Conservation (phyloP, 2,797 vertebrate species). For the Harpagifer antarcticus region DNA sequence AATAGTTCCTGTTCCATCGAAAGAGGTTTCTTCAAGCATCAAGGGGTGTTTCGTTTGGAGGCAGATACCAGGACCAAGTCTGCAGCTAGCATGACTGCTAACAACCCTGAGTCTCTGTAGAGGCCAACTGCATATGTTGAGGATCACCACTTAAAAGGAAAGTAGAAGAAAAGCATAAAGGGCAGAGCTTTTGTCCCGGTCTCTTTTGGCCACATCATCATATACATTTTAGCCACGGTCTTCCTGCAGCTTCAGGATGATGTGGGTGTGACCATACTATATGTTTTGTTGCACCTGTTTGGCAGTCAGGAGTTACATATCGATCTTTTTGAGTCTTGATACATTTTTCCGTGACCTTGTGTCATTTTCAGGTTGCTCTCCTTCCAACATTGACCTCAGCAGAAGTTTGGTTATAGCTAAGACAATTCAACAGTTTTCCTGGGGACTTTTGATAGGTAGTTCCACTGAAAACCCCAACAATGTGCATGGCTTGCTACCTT, state of each 20-base stretch:
- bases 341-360: too few relatives aligned
- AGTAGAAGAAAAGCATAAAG: not conserved
- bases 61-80: slow-evolving; percentile 53
- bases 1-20: slow-evolving; percentile 80
- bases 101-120: not conserved
- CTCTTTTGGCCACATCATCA: too few relatives aligned
- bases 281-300: too few relatives aligned
- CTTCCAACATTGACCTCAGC: too few relatives aligned
- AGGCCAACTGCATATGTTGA: not conserved
- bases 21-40: slow-evolving; percentile 83
- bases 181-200: too few relatives aligned
- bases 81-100: slow-evolving; percentile 45
- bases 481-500: not conserved
- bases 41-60: slow-evolving; percentile 68
- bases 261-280: too few relatives aligned
- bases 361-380: too few relatives aligned
- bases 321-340: too few relatives aligned
- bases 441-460: not conserved
- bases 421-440: not conserved
- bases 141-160: not conserved
- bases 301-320: too few relatives aligned
- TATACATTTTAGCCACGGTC: too few relatives aligned
- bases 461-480: not conserved
- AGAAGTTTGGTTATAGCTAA: too few relatives aligned
- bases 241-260: too few relatives aligned